These are phyloP conservation scores for Microctenopoma steveboyesi DNA, from an alignment of 2,797 vertebrate genomes.

Conservation along the genomic window DNA sequence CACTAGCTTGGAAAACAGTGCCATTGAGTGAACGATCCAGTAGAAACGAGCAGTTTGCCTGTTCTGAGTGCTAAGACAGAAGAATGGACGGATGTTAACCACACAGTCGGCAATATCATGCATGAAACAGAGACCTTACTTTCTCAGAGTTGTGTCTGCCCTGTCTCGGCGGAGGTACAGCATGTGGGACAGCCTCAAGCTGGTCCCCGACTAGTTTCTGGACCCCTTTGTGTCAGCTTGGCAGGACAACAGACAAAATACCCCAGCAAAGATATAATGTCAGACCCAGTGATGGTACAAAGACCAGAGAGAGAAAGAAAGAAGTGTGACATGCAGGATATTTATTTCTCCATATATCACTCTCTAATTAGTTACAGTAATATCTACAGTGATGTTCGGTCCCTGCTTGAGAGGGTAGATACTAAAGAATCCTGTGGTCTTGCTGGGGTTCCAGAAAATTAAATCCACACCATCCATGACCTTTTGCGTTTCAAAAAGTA, in stretches of 20 bases:
- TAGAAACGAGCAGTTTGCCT: not conserved
- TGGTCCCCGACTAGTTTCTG: constrained; percentile 48
- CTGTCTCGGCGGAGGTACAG: constrained; percentile 35
- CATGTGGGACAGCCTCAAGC: constrained; percentile 49
- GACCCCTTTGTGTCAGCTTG: constrained; percentile 54
- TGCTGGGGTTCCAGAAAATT: constrained; percentile 22
- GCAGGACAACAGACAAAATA: constrained; percentile 66
- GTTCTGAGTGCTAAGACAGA: constrained; percentile 1
- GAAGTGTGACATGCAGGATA: constrained; percentile 24
- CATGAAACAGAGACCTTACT: constrained; percentile 36
- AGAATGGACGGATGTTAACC: constrained; percentile 12
- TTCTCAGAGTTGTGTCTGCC: constrained; percentile 52
- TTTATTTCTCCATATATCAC: constrained; percentile 24
- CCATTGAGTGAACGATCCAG: constrained; percentile 13
- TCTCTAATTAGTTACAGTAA: constrained; percentile 24
- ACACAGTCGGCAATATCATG: constrained; percentile 9
- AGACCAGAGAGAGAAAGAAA: constrained; percentile 18
- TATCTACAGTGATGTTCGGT: constrained; percentile 3
- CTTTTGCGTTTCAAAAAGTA: constrained; percentile 19
- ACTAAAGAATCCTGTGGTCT: not conserved
- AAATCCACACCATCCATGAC: constrained; percentile 20
- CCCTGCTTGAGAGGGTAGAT: constrained; percentile 6
- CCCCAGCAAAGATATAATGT: constrained; percentile 44
- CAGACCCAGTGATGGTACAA: constrained; percentile 40
- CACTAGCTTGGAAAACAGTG: constrained; percentile 2